Evolutionary conservation across 2,797 vertebrate genomes (phyloP).

Genomic region (Galago senegalensis): DNA sequence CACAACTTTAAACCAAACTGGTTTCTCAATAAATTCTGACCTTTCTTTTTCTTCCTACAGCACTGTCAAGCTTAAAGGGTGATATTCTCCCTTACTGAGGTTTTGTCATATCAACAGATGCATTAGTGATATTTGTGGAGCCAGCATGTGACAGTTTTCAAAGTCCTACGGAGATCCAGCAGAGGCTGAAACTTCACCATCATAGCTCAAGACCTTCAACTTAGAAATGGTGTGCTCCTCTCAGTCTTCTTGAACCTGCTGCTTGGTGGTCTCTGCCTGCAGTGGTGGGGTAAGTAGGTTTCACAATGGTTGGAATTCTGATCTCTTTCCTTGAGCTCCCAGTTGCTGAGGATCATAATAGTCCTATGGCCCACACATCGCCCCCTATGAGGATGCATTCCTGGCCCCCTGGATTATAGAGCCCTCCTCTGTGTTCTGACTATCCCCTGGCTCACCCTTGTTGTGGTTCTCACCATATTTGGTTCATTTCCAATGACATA

Average conservation of each 20-base stretch:
- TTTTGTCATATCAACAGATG: constrained; percentile 25
- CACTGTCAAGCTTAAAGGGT: neutral
- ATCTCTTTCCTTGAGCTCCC: neutral
- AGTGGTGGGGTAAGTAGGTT: neutral
- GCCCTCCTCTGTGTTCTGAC: neutral
- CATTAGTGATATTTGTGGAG: neutral
- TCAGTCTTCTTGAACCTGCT: neutral
- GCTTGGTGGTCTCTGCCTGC: neutral
- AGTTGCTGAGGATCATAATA: constrained; percentile 5
- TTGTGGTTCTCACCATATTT: neutral
- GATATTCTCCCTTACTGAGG: neutral
- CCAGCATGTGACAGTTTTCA: neutral
- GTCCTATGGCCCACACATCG: neutral
- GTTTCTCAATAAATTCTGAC: neutral
- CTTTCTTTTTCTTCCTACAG: neutral
- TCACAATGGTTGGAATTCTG: neutral
- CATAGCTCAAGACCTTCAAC: neutral
- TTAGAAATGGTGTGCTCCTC: neutral
- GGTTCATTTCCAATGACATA: neutral
- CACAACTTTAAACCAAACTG: neutral
- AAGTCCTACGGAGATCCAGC: neutral
- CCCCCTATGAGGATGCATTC: neutral
- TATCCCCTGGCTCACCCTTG: neutral
- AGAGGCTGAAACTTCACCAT: neutral
- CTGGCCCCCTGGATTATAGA: neutral